Evolutionary conservation across 1,140 invertebrate genomes (phyloP), one percentile per base, ranked within the genome.

Genomic region (Trichonephila inaurata): DNA sequence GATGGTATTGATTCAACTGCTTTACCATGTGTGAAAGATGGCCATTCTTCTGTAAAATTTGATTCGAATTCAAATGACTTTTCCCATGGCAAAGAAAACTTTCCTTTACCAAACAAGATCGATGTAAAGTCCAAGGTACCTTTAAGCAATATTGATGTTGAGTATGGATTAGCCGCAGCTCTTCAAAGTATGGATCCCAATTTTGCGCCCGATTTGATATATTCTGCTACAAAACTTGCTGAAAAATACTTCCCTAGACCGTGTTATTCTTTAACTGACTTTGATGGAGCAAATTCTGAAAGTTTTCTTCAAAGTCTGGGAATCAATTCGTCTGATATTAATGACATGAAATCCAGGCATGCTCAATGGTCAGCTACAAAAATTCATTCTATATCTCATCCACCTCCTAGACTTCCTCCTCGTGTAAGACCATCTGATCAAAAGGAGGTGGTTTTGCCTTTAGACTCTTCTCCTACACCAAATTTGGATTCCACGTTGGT

Each of bases 21-120:
- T 83, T 51, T 83, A 58, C n/a, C 82, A n/a, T 81, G 33, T 66
- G 44, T 66, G 14, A 83, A 87, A 33, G 64, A 87, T 60, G 51
- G 51, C 10, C 8, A 66, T 62, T 40, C 64, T 62, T 21, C 82
- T 61, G 10, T 24, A 8, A 93, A 93, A 18, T 93, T 62, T 83
- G 93, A 94, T 14, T n/a, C 21, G 5, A 64, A 18, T 40, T 62
- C 77, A 16, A 90, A 83, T 77, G 81, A 95, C 92, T 61, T 94
- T 95, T 19, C 90, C 69, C 61, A 60, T 82, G 94, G 91, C 19
- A 92, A 94, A 93, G 94, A 92, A 69, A 94, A 91, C 66, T 93
- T 87, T 77, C 92, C 87, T 82, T 24, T 77, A 81, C 21, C 60
- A 72, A 92, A 40, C 16, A 77, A 89, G 89, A 92, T 85, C 33